Evolutionary conservation across 2,113 vertebrate genomes (phyloP), one percentile per base, ranked within the genome.

Genomic region (Speoplatyrhinus poulsoni): DNA sequence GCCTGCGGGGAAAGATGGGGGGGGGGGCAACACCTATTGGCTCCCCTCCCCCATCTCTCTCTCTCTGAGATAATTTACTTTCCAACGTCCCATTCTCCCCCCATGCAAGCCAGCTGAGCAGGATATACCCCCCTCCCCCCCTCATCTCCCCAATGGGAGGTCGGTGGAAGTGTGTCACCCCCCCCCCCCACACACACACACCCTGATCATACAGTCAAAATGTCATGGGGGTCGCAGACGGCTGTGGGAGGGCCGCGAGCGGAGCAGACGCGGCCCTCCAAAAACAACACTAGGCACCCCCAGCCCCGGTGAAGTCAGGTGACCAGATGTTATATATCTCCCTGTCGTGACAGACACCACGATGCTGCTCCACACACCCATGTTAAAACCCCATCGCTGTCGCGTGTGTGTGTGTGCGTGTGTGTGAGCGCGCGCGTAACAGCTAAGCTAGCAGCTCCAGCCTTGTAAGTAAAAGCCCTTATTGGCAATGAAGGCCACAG

Each of bases 241-340:
- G 77, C 73, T 66, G 73, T 77, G 66, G 77, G 80, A 79, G 80
- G 84, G 85, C 83, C 80, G 13, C 66, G 78, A 67, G 73, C 62
- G 66, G 79, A 81, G 73, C 72, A 72, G 84, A 5, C 84, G 87
- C 70, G 65, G 84, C 75, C 79, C 80, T 82, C 79, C 79, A 41
- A 1, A 81, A 41, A 8, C 70, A 84, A 79, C 72, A 82, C 77
- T 65, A 41, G 33, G 73, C 72, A 82, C 86, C 88, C 79, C 49
- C 60, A 85, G 82, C 87, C 82, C 87, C 80, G 82, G 68, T 77
- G 79, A 86, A 87, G 87, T 90, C 88, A 90, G 90, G 88, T 90
- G 90, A 91, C 87, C 85, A 90, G 87, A 89, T 87, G 87, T 90
- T 88, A 85, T 89, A 91, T 82, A 85, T 89, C 88, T 90, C 83